These are phyloP conservation scores for Penaeus chinensis DNA, from an alignment of 1,140 invertebrate genomes.

Conservation along the genomic window DNA sequence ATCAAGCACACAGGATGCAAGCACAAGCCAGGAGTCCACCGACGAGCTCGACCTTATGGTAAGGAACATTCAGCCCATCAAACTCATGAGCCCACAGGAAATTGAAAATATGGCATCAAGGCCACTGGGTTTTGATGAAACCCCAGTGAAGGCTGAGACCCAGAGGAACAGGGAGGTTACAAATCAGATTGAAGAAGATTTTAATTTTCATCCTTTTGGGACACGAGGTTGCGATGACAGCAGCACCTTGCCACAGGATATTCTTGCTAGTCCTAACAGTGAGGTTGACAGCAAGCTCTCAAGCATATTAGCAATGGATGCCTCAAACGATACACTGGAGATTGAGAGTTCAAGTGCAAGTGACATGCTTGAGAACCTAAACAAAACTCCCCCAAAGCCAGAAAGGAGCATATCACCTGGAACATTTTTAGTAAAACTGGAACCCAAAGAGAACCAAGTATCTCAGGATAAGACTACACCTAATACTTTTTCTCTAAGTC, in stretches of 20 bases:
- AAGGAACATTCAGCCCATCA: conserved; percentile 55
- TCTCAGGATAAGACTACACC: conserved; percentile 6
- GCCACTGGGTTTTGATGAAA: conserved; percentile 58
- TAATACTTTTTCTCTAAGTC: conserved; percentile 12
- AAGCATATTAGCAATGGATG: conserved; percentile 59
- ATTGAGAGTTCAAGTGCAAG: conserved; percentile 29
- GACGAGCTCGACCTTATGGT: conserved; percentile 56
- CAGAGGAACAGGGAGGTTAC: conserved; percentile 11
- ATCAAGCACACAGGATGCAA: neutral
- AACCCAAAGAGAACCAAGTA: conserved; percentile 35
- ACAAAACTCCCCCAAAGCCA: conserved; percentile 31
- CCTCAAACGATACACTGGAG: conserved; percentile 58
- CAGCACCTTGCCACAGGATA: conserved; percentile 34
- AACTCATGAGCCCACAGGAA: conserved; percentile 58
- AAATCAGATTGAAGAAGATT: conserved; percentile 40
- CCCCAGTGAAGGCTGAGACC: conserved; percentile 39
- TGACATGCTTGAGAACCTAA: conserved; percentile 44
- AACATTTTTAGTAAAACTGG: conserved; percentile 54
- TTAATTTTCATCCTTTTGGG: conserved; percentile 48
- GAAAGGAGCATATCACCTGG: conserved; percentile 55
- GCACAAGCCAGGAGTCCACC: conserved; percentile 26
- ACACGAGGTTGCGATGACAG: conserved; percentile 28
- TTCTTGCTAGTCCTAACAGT: conserved; percentile 48
- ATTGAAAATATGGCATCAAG: conserved; percentile 57
- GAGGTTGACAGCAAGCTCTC: conserved; percentile 57